Percentiles rank a stretch among this genome's conserved stretches.
These are phyloP conservation scores for Mercenaria mercenaria DNA, from an alignment of 1,140 invertebrate species.

Conservation along the genomic window DNA sequence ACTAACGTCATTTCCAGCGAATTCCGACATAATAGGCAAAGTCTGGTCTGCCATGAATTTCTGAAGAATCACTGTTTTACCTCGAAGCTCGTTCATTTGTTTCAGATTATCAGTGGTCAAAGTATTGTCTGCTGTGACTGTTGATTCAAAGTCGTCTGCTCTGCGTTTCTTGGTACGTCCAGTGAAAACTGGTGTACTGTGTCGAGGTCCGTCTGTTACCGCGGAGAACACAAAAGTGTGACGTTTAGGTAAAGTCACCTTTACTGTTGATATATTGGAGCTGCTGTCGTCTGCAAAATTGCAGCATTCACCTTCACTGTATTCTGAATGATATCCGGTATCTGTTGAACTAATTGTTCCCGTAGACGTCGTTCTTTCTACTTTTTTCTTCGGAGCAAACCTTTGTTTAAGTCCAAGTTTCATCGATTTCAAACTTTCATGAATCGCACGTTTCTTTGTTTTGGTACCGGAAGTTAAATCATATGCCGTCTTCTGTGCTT, in stretches of 20 bases:
- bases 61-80: constrained; percentile 40
- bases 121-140: background rate
- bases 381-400: background rate
- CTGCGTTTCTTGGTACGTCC: background rate
- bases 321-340: constrained; percentile 48
- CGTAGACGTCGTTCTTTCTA: constrained; percentile 13
- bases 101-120: background rate
- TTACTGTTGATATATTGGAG: background rate
- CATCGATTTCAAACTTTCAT: background rate
- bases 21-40: background rate
- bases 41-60: constrained; percentile 64
- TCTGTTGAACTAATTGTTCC: constrained; percentile 49
- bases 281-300: background rate
- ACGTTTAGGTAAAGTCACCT: background rate
- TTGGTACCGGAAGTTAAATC: background rate
- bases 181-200: constrained; percentile 39
- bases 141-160: constrained; percentile 7
- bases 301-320: background rate
- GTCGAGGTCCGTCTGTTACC: background rate
- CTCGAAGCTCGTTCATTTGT: constrained; percentile 4
- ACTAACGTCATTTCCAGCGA: background rate
- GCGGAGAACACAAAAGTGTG: background rate
- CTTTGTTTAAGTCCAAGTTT: constrained; percentile 48
- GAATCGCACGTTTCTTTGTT: background rate
- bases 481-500: background rate